Evolutionary conservation across 2,797 vertebrate genomes (phyloP).

Genomic region (Spheniscus humboldti): DNA sequence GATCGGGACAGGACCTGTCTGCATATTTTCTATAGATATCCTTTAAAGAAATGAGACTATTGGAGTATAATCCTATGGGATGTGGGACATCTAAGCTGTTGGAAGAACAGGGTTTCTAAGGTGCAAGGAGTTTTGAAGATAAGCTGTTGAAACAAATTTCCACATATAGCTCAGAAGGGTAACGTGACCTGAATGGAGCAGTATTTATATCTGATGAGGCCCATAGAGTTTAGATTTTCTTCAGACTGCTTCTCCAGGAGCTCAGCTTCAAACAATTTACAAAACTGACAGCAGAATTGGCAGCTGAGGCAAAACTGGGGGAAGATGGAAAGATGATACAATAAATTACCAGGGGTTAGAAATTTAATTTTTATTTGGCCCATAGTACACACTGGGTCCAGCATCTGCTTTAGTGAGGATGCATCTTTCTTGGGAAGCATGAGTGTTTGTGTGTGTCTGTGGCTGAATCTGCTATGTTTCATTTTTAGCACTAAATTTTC

Average conservation of each 20-base stretch:
- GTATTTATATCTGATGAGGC: not conserved
- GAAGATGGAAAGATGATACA: not conserved
- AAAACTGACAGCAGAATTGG: not conserved
- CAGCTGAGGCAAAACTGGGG: not conserved
- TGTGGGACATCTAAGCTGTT: not conserved
- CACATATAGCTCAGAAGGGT: not conserved
- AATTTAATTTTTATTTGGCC: not conserved
- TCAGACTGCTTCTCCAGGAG: not conserved
- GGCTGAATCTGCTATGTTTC: not conserved
- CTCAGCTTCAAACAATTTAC: not conserved
- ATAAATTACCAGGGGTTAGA: not conserved
- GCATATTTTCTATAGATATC: not conserved
- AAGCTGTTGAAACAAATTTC: not conserved
- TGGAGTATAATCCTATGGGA: not conserved
- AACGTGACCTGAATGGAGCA: not conserved
- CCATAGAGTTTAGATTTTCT: not conserved
- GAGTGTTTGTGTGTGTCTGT: not conserved
- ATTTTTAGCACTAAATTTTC: not conserved
- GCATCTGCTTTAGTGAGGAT: not conserved
- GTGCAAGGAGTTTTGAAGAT: not conserved
- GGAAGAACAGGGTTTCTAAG: not conserved
- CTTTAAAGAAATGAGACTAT: not conserved
- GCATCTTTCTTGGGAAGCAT: not conserved
- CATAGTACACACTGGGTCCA: not conserved
- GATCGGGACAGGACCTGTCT: not conserved